These are phyloP conservation scores for Gymnoscopelus braueri DNA, from an alignment of 2,797 vertebrate genomes.

Conservation along the genomic window DNA sequence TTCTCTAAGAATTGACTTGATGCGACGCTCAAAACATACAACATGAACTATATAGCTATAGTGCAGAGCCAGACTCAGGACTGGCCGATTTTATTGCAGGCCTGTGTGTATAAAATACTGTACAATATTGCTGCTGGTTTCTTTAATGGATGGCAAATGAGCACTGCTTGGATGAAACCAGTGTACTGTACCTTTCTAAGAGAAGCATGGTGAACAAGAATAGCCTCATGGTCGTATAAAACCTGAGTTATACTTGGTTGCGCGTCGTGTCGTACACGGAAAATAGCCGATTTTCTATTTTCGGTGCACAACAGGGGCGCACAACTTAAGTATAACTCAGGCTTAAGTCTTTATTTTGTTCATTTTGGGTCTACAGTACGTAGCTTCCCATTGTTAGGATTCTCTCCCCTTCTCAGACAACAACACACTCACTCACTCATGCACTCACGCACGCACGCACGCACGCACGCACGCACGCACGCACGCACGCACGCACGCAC, in stretches of 20 bases:
- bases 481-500: too few species aligned
- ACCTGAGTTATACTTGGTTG: too few species aligned
- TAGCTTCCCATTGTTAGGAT: not conserved
- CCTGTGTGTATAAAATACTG: conserved; percentile 56
- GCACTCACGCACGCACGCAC: too few species aligned
- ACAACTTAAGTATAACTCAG: too few species aligned
- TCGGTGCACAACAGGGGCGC: too few species aligned
- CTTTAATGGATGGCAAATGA: conserved; percentile 44
- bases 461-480: too few species aligned
- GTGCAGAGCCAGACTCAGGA: conserved; percentile 26
- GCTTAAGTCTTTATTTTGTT: not conserved
- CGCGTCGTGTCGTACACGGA: too few species aligned
- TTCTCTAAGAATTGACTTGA: conserved; percentile 30
- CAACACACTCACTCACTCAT: too few species aligned
- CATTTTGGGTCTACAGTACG: conserved; percentile 9
- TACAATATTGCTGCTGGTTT: conserved; percentile 65
- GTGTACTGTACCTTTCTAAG: conserved; percentile 33
- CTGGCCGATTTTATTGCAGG: conserved; percentile 14
- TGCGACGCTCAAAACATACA: conserved; percentile 28
- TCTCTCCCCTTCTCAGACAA: conserved; percentile 27
- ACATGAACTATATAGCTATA: conserved; percentile 25
- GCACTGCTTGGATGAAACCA: conserved; percentile 22
- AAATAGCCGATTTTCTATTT: too few species aligned
- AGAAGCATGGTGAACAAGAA: conserved; percentile 21
- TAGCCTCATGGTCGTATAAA: conserved; percentile 22